These are phyloP conservation scores for Butorides virescens DNA, from an alignment of 2,113 vertebrate genomes.

Conservation along the genomic window DNA sequence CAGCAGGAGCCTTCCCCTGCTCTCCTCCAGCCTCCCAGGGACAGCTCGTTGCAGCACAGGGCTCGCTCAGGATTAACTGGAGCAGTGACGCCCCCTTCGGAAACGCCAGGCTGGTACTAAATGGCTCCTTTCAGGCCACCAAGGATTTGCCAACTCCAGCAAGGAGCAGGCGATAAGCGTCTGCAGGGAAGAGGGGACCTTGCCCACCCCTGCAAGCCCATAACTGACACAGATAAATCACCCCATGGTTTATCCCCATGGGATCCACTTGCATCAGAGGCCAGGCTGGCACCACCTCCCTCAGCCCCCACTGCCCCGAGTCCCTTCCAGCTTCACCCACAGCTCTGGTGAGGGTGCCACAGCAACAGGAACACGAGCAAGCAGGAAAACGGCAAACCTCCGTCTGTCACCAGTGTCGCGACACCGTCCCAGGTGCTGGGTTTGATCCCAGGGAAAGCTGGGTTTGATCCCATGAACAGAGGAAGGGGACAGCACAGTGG, in stretches of 20 bases:
- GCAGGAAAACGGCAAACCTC: background rate
- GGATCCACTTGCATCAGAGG: background rate
- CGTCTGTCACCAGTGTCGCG: too few relatives aligned
- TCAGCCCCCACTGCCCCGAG: rapidly evolving
- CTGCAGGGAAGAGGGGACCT: background rate
- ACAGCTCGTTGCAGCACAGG: background rate
- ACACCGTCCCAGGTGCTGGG: background rate
- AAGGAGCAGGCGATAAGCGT: background rate
- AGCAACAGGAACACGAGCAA: rapidly evolving
- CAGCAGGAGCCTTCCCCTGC: too few relatives aligned
- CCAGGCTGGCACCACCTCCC: background rate
- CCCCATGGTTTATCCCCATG: background rate
- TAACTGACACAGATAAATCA: background rate
- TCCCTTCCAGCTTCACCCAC: background rate
- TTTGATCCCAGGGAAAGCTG: background rate
- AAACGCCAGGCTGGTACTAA: background rate
- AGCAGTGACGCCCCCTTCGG: background rate
- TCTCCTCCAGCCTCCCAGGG: background rate
- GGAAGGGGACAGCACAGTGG: background rate
- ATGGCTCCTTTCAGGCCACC: background rate
- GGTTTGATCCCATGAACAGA: background rate
- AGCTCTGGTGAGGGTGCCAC: rapidly evolving
- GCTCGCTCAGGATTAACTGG: background rate
- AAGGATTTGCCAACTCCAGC: background rate
- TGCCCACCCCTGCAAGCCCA: background rate